Conservation (phyloP, 2,113 vertebrate genomes). For the Atherinomorus stipes region DNA sequence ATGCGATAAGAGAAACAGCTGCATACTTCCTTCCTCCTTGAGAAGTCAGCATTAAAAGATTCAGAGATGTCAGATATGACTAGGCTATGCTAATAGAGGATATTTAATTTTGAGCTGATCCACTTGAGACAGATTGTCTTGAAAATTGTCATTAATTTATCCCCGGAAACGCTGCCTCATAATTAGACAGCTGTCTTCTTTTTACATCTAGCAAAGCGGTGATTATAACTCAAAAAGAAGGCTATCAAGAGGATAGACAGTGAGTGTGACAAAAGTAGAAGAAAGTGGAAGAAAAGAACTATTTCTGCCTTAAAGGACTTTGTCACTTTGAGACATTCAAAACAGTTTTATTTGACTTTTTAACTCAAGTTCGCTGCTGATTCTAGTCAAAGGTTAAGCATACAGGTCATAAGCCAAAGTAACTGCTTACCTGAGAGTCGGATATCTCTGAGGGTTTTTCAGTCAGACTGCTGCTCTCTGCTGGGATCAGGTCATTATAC, state of each 20-base stretch:
- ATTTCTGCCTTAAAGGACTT: slow-evolving; percentile 21
- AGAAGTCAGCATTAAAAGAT: slow-evolving; percentile 39
- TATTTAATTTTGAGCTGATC: slow-evolving; percentile 42
- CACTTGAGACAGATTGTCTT: slow-evolving; percentile 36
- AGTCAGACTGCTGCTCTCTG: slow-evolving; percentile 97
- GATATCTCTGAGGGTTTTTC: slow-evolving; percentile 98
- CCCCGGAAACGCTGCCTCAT: slow-evolving; percentile 9
- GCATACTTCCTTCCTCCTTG: slow-evolving; percentile 40
- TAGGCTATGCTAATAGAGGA: slow-evolving; percentile 21
- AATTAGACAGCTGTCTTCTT: slow-evolving; percentile 33
- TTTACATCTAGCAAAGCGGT: slow-evolving; percentile 10
- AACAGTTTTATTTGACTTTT: slow-evolving; percentile 41
- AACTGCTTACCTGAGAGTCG: slow-evolving; percentile 91
- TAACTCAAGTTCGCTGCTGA: slow-evolving; percentile 26
- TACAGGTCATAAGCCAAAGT: slow-evolving; percentile 10
- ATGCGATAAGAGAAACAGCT: slow-evolving; percentile 45
- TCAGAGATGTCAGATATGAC: slow-evolving; percentile 37
- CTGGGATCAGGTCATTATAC: slow-evolving; percentile 96
- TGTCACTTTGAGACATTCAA: slow-evolving; percentile 32
- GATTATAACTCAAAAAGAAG: slow-evolving; percentile 8
- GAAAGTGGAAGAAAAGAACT: slow-evolving; percentile 6
- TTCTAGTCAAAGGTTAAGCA: slow-evolving; percentile 17
- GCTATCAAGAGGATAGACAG: background rate
- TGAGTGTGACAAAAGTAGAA: slow-evolving; percentile 17
- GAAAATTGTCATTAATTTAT: slow-evolving; percentile 33